Base-by-base conservation (phyloP, 2,797 vertebrate genomes). In the Amniataba percoides region DNA sequence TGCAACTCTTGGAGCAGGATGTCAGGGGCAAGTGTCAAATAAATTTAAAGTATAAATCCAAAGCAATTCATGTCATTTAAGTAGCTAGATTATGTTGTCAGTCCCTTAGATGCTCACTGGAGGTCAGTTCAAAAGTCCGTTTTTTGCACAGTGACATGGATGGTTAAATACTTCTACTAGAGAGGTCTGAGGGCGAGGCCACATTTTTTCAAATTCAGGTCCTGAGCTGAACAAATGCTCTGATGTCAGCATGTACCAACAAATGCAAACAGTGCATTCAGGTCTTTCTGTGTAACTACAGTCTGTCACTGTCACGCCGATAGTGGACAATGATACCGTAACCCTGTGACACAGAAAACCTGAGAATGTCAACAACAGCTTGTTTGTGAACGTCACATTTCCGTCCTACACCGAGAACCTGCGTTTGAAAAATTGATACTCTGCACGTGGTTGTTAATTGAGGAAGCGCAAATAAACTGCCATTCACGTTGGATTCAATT, bases 321-420 rank as follows among this genome's bases (percentile, higher is more conserved):
- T 72, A 64, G 19, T 15, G 34, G 65, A 62, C 71, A 74, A 27
- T 11, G 66, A 84, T 27, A 72, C 77, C 57, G 56, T 73, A 55
- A 78, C 63, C 69, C 11, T 34, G n/a, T 73, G 75, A 87, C 74
- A 78, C 64, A 58, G 63, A 77, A 55, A 71, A 87, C 82, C 1
- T 56, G 65, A 88, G 67, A 78, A 60, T 52, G 62, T 68, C 77
- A 34, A 85, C 81, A 80, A 36, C 80, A 80, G 65, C 58, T 48
- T 56, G 56, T 59, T 52, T 40, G 10, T 21, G 31, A 4, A 56
- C 7, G n/a, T 11, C 27, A 31, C 27, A 39, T 57, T 40, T 69
- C 43, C 4, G 18, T 39, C 34, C 5, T 4, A 40, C 12, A 56
- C 14, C 21, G n/a, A 4, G 15, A 18, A 45, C 18, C 36, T 21